A percentile compares a stretch with the other conserved stretches of the same genome.
phyloP scores from a whole-genome alignment of 1,140 invertebrate genomes.

The Brachionus plicatilis region DNA sequence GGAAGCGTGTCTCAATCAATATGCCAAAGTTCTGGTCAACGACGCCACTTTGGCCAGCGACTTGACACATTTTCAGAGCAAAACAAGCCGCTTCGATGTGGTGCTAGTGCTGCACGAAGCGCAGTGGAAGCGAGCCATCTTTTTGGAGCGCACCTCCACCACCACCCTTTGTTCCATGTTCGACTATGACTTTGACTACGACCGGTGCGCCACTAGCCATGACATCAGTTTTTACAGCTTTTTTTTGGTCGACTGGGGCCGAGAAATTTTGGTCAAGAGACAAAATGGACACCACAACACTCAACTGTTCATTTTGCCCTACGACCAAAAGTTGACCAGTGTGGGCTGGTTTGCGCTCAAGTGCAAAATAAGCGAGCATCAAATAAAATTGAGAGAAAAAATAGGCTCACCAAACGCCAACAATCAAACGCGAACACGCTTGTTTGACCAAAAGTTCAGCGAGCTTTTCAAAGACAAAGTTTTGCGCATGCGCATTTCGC shows the following conservation, averaged over 20 bases:
- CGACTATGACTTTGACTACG: not conserved
- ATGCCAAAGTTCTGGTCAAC: not conserved
- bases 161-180: not conserved
- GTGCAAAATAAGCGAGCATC: constrained; percentile 32
- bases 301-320: not conserved
- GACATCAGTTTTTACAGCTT: not conserved
- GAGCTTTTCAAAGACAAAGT: not conserved
- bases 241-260: constrained; percentile 6
- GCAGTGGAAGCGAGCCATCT: constrained; percentile 11
- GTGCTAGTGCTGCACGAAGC: not conserved
- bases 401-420: not conserved
- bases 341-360: constrained; percentile 28
- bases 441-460: constrained; percentile 12
- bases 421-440: not conserved
- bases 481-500: not conserved
- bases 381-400: constrained; percentile 4
- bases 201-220: not conserved
- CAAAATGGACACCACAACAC: too few species aligned
- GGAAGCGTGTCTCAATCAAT: not conserved
- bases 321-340: constrained; percentile 5
- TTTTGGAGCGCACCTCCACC: not conserved
- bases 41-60: not conserved
- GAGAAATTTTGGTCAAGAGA: not conserved
- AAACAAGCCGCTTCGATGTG: not conserved
- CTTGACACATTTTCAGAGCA: not conserved